phyloP scores from a whole-genome alignment of 1,140 invertebrate species.

The Pseudomyrmex pallidus region DNA sequence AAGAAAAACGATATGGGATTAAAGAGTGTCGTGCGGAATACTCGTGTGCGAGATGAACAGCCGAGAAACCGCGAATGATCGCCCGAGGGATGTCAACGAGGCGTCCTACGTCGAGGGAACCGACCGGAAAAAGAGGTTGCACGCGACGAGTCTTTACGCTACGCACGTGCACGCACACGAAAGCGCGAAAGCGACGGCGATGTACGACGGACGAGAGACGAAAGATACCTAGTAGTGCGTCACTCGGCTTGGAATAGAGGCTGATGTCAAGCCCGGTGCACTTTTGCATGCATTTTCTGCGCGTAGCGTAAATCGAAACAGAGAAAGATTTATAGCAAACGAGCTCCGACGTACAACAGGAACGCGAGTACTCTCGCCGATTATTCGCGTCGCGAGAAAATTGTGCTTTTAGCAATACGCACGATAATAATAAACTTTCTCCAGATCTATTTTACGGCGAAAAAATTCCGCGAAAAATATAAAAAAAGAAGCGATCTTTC shows the following conservation, averaged over 20 bases:
- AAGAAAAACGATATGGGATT: not conserved
- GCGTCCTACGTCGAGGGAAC: not conserved
- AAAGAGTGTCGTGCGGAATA: conserved; percentile 12
- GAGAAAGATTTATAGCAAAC: not conserved
- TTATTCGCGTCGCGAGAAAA: not conserved
- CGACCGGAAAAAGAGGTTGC: conserved; percentile 56
- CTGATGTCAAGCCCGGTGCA: conserved; percentile 82
- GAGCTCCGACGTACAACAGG: no score
- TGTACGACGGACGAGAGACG: conserved; percentile 50
- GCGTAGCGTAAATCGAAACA: not conserved
- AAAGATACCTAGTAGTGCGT: conserved; percentile 77
- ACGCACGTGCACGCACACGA: conserved; percentile 40
- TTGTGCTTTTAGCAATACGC: no score
- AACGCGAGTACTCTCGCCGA: not conserved
- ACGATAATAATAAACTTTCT: no score
- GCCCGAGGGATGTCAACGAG: not conserved
- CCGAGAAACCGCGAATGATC: not conserved
- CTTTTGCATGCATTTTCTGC: conserved; percentile 8
- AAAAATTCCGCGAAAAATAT: no score
- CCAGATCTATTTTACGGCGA: no score
- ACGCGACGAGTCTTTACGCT: conserved; percentile 47
- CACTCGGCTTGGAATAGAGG: conserved; percentile 83
- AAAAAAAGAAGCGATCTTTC: no score
- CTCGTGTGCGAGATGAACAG: conserved; percentile 6
- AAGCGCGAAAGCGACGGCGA: conserved; percentile 2